phyloP scores from a whole-genome alignment of 2,888 invertebrate species.

The Thalpophila matura region DNA sequence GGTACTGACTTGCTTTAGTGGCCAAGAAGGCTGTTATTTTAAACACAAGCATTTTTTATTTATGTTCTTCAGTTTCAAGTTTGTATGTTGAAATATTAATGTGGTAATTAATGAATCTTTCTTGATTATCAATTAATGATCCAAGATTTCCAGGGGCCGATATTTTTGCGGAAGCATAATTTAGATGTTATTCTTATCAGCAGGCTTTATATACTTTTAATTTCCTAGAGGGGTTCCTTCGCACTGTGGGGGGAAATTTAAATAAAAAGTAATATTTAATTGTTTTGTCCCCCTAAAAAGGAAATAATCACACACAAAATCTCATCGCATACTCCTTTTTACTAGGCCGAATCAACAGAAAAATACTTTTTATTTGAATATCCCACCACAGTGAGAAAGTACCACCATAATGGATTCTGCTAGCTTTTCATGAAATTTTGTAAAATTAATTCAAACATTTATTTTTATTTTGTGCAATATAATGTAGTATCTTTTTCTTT shows the following conservation, averaged over 20 bases:
- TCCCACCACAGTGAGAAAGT: no score
- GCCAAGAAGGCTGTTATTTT: constrained; percentile 18
- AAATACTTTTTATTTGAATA: no score
- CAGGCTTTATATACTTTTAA: constrained; percentile 35
- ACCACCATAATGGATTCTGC: constrained; percentile 22
- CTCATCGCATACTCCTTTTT: no score
- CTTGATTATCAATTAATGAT: constrained; percentile 6
- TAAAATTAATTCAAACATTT: constrained; percentile 40
- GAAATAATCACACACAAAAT: no score
- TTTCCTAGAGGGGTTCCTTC: no score
- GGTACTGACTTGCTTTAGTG: neutral
- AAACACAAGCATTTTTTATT: constrained; percentile 36
- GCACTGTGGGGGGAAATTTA: no score
- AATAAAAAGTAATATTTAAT: no score
- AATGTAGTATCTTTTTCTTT: constrained; percentile 47
- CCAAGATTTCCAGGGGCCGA: constrained; percentile 28
- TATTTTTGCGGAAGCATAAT: constrained; percentile 48
- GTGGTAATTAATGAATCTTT: constrained; percentile 13
- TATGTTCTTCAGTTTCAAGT: constrained; percentile 12
- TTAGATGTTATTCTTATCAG: constrained; percentile 41
- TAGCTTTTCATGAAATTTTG: constrained; percentile 26
- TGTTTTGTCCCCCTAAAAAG: no score
- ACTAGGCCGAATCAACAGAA: no score
- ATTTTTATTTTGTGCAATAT: constrained; percentile 67
- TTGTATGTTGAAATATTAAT: constrained; percentile 23